Evolutionary conservation across 53 echinoderm and acorn worm genomes (phyloP), one percentile per base, ranked within the genome.

Genomic region (Astropecten irregularis): DNA sequence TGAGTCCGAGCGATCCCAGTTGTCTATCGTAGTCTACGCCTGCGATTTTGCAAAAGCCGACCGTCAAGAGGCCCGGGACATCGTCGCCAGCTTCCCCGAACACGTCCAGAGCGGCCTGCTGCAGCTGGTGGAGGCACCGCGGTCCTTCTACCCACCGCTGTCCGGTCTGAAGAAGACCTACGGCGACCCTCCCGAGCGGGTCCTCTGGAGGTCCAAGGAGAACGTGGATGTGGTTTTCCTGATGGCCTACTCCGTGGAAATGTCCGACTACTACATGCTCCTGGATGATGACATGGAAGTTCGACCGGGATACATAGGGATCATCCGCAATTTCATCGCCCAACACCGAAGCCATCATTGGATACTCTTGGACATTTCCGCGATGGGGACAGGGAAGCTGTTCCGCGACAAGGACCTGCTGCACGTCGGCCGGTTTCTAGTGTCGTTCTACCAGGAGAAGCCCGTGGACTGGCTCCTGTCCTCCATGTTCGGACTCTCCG

Each of bases 261-360:
- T 68, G 68, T 68, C 68, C 29, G 42, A 68, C 39, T 68, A 68
- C 39, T 68, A 68, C 68, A 68, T 68, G 68, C 44, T 68, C 18
- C 42, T 68, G 19, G 68, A 68, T 13, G 68, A 68, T 16, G 68
- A 68, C 25, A 21, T 68, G 9, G 25, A 15, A 1, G 44, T 44
- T 44, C 13, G 26, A 13, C 46, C 68, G 3, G 29, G 46, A 3
- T 68, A 68, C 46, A 2, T 68, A 15, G 19, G 26, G 46, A 44
- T 3, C 36, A 40, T 68, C 68, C 10, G 16, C 4, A 27, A 40
- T 44, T 68, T 68, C 46, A 25, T 46, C 2, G 27, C 23, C 3
- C 40, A 27, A 32, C 68, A 68, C 68, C 46, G 19, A n/a, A 40
- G 16, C 1, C 26, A 42, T 13, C 14, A 25, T 3, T 68, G 68